A percentile compares a stretch with the other conserved stretches of the same genome.
Evolutionary conservation across 1,140 invertebrate species (phyloP).

Genomic region (Steinernema feltiae): DNA sequence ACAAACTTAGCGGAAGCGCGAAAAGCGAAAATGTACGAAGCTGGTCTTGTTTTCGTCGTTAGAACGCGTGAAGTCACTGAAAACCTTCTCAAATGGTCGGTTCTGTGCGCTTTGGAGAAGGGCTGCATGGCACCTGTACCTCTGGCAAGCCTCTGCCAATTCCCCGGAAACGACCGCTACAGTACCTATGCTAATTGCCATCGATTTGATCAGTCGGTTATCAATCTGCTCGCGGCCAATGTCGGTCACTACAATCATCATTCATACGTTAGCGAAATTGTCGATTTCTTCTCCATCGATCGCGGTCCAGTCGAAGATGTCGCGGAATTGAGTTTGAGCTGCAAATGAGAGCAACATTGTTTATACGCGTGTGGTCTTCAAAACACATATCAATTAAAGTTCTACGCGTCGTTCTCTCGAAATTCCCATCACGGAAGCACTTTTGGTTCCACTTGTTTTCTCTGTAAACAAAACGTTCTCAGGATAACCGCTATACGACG

Average conservation of each 20-base stretch:
- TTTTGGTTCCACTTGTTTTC: too few species aligned
- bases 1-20: conserved; percentile 8
- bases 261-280: conserved; percentile 26
- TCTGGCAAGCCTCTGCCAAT: neutral
- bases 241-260: conserved; percentile 11
- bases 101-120: conserved; percentile 21
- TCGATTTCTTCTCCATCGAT: conserved; percentile 29
- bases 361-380: neutral
- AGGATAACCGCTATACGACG: too few species aligned
- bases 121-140: conserved; percentile 24
- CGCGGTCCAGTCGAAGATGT: neutral
- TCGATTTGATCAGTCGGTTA: conserved; percentile 27
- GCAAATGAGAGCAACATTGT: too few species aligned
- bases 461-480: too few species aligned
- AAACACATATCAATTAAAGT: too few species aligned
- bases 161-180: conserved; percentile 21
- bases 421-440: too few species aligned
- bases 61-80: conserved; percentile 15
- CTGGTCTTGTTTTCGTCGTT: conserved; percentile 26
- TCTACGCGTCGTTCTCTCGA: too few species aligned
- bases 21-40: conserved; percentile 32
- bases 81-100: conserved; percentile 28
- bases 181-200: conserved; percentile 21
- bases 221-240: conserved; percentile 28
- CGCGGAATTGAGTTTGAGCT: neutral